Base-by-base conservation (phyloP, 2,797 vertebrate species). In the Microcaecilia unicolor region DNA sequence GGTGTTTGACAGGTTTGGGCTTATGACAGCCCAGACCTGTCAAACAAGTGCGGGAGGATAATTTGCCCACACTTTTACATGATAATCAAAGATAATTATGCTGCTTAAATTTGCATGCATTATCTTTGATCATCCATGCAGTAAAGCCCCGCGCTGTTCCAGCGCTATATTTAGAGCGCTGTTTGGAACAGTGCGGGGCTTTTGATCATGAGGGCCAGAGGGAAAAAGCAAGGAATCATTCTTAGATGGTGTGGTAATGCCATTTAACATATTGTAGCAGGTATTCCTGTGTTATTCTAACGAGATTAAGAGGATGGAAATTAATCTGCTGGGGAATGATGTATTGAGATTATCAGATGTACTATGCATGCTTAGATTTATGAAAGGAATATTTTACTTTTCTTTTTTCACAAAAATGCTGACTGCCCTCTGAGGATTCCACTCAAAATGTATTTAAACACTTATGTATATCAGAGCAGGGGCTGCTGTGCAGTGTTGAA, bases 301-400 rank as follows among this genome's bases (percentile, higher is more conserved):
- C 66, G 45, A 67, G 35, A 25, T 41, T 55, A 56, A 53, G 62
- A 46, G 26, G 15, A 49, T 48, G 42, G 64, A 55, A 60, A 38
- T 16, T 21, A 10, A 37, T 59, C 17, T 36, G 6, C 39, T 37
- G 33, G 10, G 13, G 26, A 34, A 64, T 61, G 24, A 6, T 34
- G 15, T 15, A 42, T 53, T 58, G 43, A 41, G 44, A 34, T 14
- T 45, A 13, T 18, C 40, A 63, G 54, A 43, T 3, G 58, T 22
- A 30, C 48, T 5, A 37, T 14, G 43, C 1, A 15, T 24, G 25
- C 35, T 10, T 58, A 53, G 44, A 56, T 20, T 61, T 47, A 34
- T 14, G 26, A 62, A 19, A 24, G 41, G 9, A 54, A 24, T 12
- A 23, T 54, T 63, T 65, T 6, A 18, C 8, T 49, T 18, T 42